Evolutionary conservation across 1,140 invertebrate genomes (phyloP).

Genomic region (Diploscapter pachys): DNA sequence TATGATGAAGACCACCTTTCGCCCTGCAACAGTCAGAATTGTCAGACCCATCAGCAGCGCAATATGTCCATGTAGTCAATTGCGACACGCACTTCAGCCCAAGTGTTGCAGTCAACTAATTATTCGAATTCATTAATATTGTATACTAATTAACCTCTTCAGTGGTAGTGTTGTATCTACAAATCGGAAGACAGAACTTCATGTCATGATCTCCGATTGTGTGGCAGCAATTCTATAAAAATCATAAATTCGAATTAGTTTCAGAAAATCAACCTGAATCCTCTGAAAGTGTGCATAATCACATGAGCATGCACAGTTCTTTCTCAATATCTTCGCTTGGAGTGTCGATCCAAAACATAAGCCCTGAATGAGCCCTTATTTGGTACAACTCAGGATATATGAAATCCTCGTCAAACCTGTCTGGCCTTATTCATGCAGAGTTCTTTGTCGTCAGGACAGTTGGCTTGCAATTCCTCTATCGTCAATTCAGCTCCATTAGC

Average conservation of each 20-base stretch:
- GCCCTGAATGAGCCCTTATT: constrained; percentile 20
- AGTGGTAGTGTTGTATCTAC: constrained; percentile 54
- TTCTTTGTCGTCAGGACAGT: no score
- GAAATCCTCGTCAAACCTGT: no score
- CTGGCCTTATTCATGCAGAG: no score
- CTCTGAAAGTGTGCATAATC: constrained; percentile 41
- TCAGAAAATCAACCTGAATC: constrained; percentile 35
- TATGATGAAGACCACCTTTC: constrained; percentile 40
- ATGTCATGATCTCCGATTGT: constrained; percentile 52
- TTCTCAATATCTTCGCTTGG: constrained; percentile 44
- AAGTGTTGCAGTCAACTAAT: constrained; percentile 47
- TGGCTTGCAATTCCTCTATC: no score
- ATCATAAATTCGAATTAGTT: neutral
- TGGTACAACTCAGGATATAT: no score
- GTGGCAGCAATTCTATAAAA: constrained; percentile 45
- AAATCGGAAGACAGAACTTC: constrained; percentile 55
- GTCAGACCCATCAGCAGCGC: constrained; percentile 49
- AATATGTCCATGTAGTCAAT: constrained; percentile 56
- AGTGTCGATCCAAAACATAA: constrained; percentile 52
- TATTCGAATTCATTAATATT: constrained; percentile 1
- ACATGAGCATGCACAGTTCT: constrained; percentile 50
- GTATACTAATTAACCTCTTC: constrained; percentile 42
- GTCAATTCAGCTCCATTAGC: no score
- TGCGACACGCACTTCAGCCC: constrained; percentile 55
- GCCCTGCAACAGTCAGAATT: constrained; percentile 51